Evolutionary conservation across 2,888 invertebrate species (phyloP), one percentile per base, ranked within the genome.

Genomic region (Pomacea canaliculata): DNA sequence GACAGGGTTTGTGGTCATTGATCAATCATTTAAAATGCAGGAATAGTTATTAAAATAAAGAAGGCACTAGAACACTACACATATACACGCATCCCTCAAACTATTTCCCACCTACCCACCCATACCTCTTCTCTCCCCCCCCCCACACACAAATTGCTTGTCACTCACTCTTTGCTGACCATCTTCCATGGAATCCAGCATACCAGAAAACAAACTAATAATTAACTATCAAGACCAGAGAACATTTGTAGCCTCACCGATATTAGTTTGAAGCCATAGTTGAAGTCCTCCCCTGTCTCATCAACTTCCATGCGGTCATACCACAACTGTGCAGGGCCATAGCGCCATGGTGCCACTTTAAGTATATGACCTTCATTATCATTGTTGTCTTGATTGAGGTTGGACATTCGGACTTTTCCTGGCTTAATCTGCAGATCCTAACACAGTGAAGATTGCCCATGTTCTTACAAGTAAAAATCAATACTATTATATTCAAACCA

Each of bases 301-400:
- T 97, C 95, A 9, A 99, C 97, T 84, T 97, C 96, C 48, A 98
- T 92, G 95, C 97, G 96, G 88, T 99, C 90, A 89, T 99, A 99
- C 99, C 99, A 99, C 79, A 98, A 94, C 91, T 98, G 97, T 0
- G 99, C 98, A 0, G 99, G 99, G 0, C 99, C 99, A 89, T 96
- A 97, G 37, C 99, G 93, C 99, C 99, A 99, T 1, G 91, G 88
- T 0, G 92, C 91, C 51, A 91, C 88, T 66, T 87, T 83, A 27
- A 85, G 75, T n/a, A 82, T 84, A 70, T 83, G 80, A 27, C 87
- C 87, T 7, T 70, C 78, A 13, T 84, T 83, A 49, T 60, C 74
- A 13, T 63, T 96, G 96, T 16, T 76, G 18, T 81, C 68, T 37
- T 82, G 80, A 16, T 77, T 79, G 19, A 67, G 70, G n/a, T 59